A percentile compares a stretch with the other conserved stretches of the same genome.
phyloP scores from a whole-genome alignment of 2,888 invertebrate genomes.

The Oligia latruncula region DNA sequence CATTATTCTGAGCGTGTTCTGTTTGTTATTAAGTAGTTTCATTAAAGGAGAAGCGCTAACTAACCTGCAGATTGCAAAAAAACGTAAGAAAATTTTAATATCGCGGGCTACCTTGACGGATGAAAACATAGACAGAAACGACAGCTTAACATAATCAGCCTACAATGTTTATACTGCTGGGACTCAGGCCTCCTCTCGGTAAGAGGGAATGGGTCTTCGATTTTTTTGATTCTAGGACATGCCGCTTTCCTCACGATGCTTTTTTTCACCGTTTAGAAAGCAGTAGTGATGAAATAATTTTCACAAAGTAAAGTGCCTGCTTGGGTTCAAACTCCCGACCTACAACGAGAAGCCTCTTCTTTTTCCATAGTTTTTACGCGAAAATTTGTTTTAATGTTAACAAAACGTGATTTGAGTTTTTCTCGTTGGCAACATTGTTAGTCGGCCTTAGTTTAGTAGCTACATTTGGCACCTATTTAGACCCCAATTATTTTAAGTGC shows the following conservation, averaged over 20 bases:
- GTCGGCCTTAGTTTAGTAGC: slow-evolving; percentile 30
- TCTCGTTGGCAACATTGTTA: slow-evolving; percentile 38
- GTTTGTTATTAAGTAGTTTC: not conserved
- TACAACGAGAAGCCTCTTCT: not conserved
- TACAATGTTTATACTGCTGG: not conserved
- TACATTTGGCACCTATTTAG: slow-evolving; percentile 56
- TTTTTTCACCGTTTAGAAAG: no score
- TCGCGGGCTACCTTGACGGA: not conserved
- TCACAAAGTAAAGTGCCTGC: no score
- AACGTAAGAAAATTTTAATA: not conserved
- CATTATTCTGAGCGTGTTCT: not conserved
- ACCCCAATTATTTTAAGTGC: slow-evolving; percentile 54
- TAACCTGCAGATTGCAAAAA: not conserved
- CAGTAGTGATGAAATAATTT: no score
- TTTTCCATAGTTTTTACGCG: not conserved
- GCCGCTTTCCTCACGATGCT: not conserved
- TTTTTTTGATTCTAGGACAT: not conserved
- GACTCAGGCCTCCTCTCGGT: not conserved
- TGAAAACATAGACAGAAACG: not conserved
- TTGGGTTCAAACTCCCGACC: not conserved
- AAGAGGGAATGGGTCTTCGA: not conserved
- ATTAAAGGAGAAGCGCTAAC: not conserved
- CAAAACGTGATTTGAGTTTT: slow-evolving; percentile 27
- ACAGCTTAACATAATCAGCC: not conserved
- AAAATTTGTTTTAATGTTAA: slow-evolving; percentile 10